These are phyloP conservation scores for Indri indri DNA, from an alignment of 2,113 vertebrate species.

Conservation along the genomic window DNA sequence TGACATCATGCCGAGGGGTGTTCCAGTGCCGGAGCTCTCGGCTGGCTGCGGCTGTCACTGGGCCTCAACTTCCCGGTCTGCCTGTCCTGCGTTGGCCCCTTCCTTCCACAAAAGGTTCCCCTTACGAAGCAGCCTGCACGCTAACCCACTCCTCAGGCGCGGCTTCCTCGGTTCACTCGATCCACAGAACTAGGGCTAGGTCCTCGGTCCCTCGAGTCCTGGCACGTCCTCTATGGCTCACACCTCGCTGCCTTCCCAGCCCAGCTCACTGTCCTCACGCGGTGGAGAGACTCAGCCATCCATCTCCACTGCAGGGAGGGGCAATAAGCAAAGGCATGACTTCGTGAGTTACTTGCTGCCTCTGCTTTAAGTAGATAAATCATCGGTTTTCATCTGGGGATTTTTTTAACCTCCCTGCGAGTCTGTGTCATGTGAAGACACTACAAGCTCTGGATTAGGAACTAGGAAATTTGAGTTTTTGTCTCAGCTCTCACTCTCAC, in stretches of 20 bases:
- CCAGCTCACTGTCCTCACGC: neutral
- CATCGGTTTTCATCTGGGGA: neutral
- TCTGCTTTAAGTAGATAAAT: slow-evolving; percentile 56
- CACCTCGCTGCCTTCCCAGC: neutral
- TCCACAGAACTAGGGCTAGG: neutral
- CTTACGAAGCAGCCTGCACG: neutral
- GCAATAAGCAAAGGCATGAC: neutral
- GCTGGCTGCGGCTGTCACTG: neutral
- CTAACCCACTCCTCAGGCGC: neutral
- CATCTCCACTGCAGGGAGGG: neutral
- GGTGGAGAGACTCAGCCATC: neutral
- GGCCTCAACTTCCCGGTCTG: neutral
- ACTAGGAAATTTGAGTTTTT: neutral
- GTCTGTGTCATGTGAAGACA: neutral
- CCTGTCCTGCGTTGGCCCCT: neutral
- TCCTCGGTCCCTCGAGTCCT: neutral
- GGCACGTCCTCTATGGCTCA: neutral
- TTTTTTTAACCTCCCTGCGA: neutral
- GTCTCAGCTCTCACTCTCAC: neutral
- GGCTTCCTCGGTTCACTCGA: neutral
- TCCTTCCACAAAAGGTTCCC: neutral
- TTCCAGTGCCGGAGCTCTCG: neutral
- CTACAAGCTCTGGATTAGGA: neutral
- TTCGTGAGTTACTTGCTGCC: neutral
- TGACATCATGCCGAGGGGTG: neutral